Base-by-base conservation (phyloP, 2,888 invertebrate species). In the Alcis repandata region DNA sequence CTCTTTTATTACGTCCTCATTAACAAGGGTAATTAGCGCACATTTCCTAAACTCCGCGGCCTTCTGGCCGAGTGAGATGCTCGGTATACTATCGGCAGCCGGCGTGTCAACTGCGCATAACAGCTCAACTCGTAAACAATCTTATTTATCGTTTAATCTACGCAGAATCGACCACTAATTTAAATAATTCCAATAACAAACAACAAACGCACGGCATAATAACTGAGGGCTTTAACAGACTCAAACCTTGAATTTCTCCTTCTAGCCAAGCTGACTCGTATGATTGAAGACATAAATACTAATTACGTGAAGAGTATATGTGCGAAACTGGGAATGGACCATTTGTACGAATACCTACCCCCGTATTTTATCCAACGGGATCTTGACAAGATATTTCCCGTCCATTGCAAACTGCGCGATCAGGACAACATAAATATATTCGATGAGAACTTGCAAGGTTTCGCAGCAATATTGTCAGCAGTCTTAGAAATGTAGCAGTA, bases 391-490 rank as follows among this genome's bases (percentile, higher is more conserved):
- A 71, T 77, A 22, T 84, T 79, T 63, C 66, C 76, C 66, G 77
- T 83, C 41, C 79, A 77, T 60, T 88, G 89, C 84, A 79, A 78
- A 71, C 70, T 78, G 53, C 76, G 73, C 53, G 80, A 77, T 45
- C 67, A 60, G 68, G 76, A 78, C 59, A 87, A 85, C 77, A 82
- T 71, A 73, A 76, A 84, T 70, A 79, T 68, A 77, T 91, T 89
- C 87, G 87, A 92, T 91, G 92, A 91, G 83, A 91, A 91, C 85
- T 91, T 91, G 67, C 85, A 87, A 92, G 92, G 93, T 92, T 92
- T 92, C 92, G 74, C 68, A 76, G 77, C 78, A 89, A 89, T 90
- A 88, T 85, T 77, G 82, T 74, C 70, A 67, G 88, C 88, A 89
- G 84, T 81, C 90, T 77, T 91, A 92, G 80, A 91, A 88, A 85